A percentile compares a stretch with the other conserved stretches of the same genome.
phyloP scores from a whole-genome alignment of 2,888 invertebrate genomes.

The Hirtodrosophila alboralis region DNA sequence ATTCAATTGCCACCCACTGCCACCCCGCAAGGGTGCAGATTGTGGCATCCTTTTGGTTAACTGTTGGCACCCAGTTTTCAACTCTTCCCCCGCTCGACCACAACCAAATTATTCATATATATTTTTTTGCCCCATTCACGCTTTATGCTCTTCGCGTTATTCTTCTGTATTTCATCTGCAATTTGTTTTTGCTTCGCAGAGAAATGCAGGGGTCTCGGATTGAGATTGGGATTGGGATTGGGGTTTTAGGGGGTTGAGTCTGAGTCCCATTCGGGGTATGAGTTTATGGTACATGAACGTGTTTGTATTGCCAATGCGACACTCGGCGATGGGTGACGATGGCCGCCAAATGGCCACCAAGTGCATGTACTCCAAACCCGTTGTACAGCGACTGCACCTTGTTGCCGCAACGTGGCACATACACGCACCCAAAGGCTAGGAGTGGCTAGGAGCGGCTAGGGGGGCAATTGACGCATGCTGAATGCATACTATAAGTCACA shows the following conservation, averaged over 20 bases:
- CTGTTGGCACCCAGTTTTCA: neutral
- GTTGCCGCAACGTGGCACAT: slow-evolving; percentile 11
- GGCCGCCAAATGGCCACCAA: slow-evolving; percentile 32
- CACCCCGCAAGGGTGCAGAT: slow-evolving; percentile 10
- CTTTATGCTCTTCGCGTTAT: slow-evolving; percentile 24
- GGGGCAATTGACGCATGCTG: slow-evolving; percentile 41
- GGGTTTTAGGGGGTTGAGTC: too few relatives aligned
- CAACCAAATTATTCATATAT: slow-evolving; percentile 54
- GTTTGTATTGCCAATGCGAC: slow-evolving; percentile 35
- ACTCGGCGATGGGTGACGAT: slow-evolving; percentile 8
- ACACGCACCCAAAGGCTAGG: too few relatives aligned
- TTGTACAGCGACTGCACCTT: slow-evolving; percentile 19
- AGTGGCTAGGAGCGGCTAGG: too few relatives aligned
- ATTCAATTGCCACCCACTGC: slow-evolving; percentile 23
- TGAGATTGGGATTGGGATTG: neutral
- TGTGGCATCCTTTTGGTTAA: slow-evolving; percentile 20
- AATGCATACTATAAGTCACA: slow-evolving; percentile 17
- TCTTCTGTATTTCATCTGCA: slow-evolving; percentile 20
- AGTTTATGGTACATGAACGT: too few relatives aligned
- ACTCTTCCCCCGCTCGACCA: slow-evolving; percentile 2
- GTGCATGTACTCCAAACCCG: slow-evolving; percentile 3
- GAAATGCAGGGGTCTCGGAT: too few relatives aligned
- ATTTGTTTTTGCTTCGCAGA: slow-evolving; percentile 38
- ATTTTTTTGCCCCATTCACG: slow-evolving; percentile 29
- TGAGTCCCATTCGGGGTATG: too few relatives aligned